These are phyloP conservation scores for Lepidocyrtinus sp. DNA, from an alignment of 2,888 invertebrate genomes.

Conservation along the genomic window DNA sequence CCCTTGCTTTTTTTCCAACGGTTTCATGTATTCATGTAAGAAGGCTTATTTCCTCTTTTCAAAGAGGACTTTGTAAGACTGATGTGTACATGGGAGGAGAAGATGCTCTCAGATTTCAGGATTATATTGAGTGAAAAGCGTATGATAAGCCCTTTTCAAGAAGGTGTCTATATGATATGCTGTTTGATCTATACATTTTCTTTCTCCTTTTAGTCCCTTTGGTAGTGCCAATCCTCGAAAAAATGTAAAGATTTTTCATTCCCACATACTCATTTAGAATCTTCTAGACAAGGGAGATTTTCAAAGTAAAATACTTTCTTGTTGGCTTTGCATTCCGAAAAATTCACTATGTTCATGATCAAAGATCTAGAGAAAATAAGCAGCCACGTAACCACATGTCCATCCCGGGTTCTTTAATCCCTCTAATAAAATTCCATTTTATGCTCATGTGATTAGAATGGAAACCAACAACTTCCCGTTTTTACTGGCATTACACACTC, in stretches of 20 bases:
- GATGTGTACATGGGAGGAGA: constrained; percentile 5
- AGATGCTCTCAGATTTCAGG: constrained; percentile 13
- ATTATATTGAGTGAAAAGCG: not conserved
- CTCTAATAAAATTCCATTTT: constrained; percentile 2
- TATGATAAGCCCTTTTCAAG: not conserved
- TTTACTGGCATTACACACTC: not conserved
- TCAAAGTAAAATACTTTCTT: too few species aligned
- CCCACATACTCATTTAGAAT: too few species aligned
- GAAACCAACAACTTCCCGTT: constrained; percentile 13
- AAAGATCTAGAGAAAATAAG: too few species aligned
- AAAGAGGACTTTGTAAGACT: not conserved
- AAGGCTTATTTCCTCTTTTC: constrained; percentile 4
- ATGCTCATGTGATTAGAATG: constrained; percentile 13
- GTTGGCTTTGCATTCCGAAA: too few species aligned
- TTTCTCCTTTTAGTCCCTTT: too few species aligned
- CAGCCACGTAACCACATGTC: constrained; percentile 2
- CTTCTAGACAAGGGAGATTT: too few species aligned
- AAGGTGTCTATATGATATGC: constrained; percentile 1
- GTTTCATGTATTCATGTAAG: not conserved
- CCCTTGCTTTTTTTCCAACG: constrained; percentile 1
- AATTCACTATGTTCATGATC: too few species aligned
- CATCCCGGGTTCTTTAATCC: constrained; percentile 3
- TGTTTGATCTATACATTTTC: not conserved
- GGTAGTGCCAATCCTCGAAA: too few species aligned
- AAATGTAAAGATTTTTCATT: too few species aligned